A percentile compares a stretch with the other conserved stretches of the same genome.
Conservation (phyloP, 2,797 vertebrate species). For the Bradypus variegatus region DNA sequence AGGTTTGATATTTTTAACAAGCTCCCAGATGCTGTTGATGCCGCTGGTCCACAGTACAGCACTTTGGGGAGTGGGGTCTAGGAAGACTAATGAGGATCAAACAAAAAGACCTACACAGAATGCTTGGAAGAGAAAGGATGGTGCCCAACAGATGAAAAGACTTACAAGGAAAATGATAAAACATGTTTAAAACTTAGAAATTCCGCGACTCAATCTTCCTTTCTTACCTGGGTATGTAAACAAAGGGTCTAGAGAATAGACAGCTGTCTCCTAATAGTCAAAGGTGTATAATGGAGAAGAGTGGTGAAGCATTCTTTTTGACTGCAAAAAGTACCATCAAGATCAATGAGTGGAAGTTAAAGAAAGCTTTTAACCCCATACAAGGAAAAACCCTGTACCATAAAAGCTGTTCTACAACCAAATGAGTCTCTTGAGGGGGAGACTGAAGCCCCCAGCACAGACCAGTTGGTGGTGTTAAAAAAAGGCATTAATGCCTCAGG, state of each 20-base stretch:
- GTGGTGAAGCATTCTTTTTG: not conserved
- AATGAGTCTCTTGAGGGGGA: not conserved
- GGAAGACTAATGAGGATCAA: slow-evolving; percentile 16
- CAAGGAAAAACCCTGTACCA: not conserved
- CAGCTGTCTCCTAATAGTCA: not conserved
- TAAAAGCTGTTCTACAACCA: not conserved
- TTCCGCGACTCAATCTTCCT: not conserved
- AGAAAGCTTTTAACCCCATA: slow-evolving; percentile 1
- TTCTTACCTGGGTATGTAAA: slow-evolving; percentile 4
- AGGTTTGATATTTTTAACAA: not conserved
- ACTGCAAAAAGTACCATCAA: not conserved
- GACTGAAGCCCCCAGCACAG: not conserved
- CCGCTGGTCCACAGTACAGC: not conserved
- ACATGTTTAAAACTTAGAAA: slow-evolving; percentile 13
- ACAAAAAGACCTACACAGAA: not conserved
- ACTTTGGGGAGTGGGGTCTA: not conserved
- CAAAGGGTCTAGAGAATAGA: not conserved
- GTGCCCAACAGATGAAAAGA: not conserved
- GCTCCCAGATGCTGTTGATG: not conserved
- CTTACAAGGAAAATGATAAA: slow-evolving; percentile 7
- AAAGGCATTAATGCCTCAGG: not conserved
- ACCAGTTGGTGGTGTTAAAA: not conserved
- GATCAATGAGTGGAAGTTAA: not conserved
- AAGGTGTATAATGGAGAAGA: not conserved
- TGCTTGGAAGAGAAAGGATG: not conserved